Base-by-base conservation (phyloP, 2,113 vertebrate species). In the Archilochus colubris region DNA sequence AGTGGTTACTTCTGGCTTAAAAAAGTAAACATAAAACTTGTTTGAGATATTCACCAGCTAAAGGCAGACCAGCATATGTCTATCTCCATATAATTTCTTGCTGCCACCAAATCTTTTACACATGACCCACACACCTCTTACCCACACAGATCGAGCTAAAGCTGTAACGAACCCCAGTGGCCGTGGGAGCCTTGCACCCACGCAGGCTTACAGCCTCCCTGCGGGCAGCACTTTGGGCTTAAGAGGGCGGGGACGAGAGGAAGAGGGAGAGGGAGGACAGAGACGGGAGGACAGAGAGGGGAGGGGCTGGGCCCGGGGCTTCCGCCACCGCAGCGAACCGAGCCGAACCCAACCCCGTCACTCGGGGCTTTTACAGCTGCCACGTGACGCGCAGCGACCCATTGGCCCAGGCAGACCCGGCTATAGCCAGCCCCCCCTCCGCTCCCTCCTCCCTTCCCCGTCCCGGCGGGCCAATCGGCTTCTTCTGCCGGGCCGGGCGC, bases 351-450 rank as follows among this genome's bases (percentile, higher is more conserved):
- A 9, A 10, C 5, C 5, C 5, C 3, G 33, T 62, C 21, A 15
- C 8, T 14, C 33, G 48, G 80, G 33, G 93, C 81, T 95, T 97
- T 97, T 97, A 97, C 97, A 89, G 7, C 5, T 14, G 33, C 19
- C 44, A 27, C 46, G 5, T 33, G 62, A 46, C 33, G 20, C 55
- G 22, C 19, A 23, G 31, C 46, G 46, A 38, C 36, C 36, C 36
- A 46, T 46, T 46, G 14, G 46, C 46, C 36, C 36, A 38, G 36
- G 36, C 36, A 38, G 36, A 7, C 36, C 36, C 36, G 36, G 36
- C 36, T 38, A 38, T 38, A 38, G 0, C 27, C 50, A 21, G 21
- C 44, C 36, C 55, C 17, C 12, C 44, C 62, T 21, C 2, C 1
- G 14, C 19, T 59, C 18, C 19, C n/a, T 11, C 25, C 10, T 18